Conservation (phyloP, 2,888 invertebrate species). For the Lydus trimaculatus region DNA sequence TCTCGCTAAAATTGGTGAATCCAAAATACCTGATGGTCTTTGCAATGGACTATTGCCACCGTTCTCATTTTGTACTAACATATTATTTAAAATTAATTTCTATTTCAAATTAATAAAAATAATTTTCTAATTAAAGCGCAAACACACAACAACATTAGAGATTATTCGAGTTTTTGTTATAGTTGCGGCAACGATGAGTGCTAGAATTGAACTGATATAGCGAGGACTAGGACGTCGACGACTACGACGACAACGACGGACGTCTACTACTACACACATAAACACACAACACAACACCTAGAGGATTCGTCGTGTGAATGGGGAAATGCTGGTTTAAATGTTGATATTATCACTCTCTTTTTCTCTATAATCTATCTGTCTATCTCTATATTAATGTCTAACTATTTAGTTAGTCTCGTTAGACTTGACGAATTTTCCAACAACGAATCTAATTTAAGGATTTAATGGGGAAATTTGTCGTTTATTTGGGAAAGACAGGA, state of each 20-base stretch:
- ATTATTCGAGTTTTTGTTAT: constrained; percentile 1
- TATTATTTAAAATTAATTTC: background rate
- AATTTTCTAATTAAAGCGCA: background rate
- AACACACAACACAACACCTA: background rate
- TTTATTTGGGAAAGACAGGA: background rate
- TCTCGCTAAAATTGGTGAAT: constrained; percentile 68
- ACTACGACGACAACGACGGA: background rate
- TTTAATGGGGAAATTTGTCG: background rate
- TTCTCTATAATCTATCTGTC: background rate
- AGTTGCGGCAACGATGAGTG: constrained; percentile 2
- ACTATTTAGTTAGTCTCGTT: background rate
- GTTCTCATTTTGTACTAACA: constrained; percentile 52
- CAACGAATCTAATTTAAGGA: too few relatives aligned
- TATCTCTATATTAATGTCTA: background rate
- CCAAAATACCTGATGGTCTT: constrained; percentile 63
- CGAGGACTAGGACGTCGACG: background rate
- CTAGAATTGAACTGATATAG: constrained; percentile 5
- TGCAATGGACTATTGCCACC: constrained; percentile 33
- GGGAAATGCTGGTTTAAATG: background rate
- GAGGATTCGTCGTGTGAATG: constrained; percentile 1
- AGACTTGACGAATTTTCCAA: background rate
- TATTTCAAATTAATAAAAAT: background rate
- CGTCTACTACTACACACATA: background rate
- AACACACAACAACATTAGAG: background rate
- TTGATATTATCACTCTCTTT: background rate